Conservation (phyloP, 2,113 vertebrate species). For the Anguilla rostrata region DNA sequence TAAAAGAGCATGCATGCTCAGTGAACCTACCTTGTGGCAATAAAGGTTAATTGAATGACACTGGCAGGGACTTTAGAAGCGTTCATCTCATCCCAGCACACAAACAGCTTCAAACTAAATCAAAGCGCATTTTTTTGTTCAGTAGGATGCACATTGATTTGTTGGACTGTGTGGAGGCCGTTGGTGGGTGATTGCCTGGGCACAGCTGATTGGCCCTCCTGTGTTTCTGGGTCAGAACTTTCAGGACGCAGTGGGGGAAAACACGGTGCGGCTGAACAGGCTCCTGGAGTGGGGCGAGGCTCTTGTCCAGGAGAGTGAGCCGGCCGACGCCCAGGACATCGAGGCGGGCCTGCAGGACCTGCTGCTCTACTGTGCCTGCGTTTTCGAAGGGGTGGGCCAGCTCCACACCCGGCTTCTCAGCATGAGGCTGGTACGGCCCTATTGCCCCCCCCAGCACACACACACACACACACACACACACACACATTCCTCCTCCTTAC, state of each 20-base stretch:
- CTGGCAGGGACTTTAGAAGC: too few species aligned
- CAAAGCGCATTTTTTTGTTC: background rate
- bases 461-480: too few species aligned
- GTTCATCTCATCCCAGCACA: too few species aligned
- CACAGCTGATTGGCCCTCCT: background rate
- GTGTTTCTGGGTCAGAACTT: conserved; percentile 60
- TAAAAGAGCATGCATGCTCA: too few species aligned
- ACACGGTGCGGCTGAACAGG: conserved; percentile 61
- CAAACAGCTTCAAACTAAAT: background rate
- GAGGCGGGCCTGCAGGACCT: conserved; percentile 72
- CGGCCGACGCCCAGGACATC: conserved; percentile 57
- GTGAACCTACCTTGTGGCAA: too few species aligned
- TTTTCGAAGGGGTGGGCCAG: conserved; percentile 66
- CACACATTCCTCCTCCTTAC: too few species aligned
- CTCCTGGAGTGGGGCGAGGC: conserved; percentile 70
- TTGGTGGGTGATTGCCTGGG: too few species aligned
- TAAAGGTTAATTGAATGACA: too few species aligned
- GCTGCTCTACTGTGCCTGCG: conserved; percentile 62
- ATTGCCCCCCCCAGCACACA: background rate
- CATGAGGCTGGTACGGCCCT: conserved; percentile 72
- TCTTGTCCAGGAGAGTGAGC: conserved; percentile 68
- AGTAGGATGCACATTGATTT: background rate
- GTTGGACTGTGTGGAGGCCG: too few species aligned
- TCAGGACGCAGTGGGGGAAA: conserved; percentile 70
- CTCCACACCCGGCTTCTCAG: conserved; percentile 78